Evolutionary conservation across 1,140 invertebrate species (phyloP), one percentile per base, ranked within the genome.

Genomic region (Wasmannia auropunctata): DNA sequence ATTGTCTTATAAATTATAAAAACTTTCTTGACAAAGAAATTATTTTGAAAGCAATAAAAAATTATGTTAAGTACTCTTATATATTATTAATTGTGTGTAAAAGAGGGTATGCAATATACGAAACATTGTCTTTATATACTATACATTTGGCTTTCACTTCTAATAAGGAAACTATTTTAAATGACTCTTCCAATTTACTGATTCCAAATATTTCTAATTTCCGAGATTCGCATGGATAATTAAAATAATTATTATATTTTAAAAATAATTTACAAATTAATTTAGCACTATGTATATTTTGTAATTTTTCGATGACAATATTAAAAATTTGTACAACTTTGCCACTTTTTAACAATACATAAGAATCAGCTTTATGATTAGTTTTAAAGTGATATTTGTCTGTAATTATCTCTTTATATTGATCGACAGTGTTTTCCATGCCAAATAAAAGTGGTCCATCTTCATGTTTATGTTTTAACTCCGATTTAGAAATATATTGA

Each of bases 321-420:
- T 67, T 67, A 0, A 49, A 51, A 70, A 70, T 70, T 70, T 70
- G 43, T 49, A 70, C 40, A 70, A 70, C n/a, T 0, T 19, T 70
- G 31, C 43, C 43, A 49, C 19, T 51, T 43, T 70, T 70, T 70
- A 70, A 49, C 2, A 70, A 70, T 16, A 25, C 67, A 31, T 70
- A 70, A 70, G 43, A 5, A 49, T 49, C 67, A 70, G 40, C 11
- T 70, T 0, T 31, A 70, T 11, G 40, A 70, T 25, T 19, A 70
- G 25, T 70, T 0, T 31, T 19, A n/a, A 70, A 70, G 19, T 70
- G 34, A 70, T 49, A 70, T 7, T 70, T 65, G 3, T 65, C 3
- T 10, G n/a, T n/a, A 65, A 65, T 65, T n/a, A 65, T 65, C 62
- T 65, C 34, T 65, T 65, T 37, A 65, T 65, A 65, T n/a, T 65